Evolutionary conservation across 2,113 vertebrate species (phyloP).

Genomic region (Mandrillus leucophaeus): DNA sequence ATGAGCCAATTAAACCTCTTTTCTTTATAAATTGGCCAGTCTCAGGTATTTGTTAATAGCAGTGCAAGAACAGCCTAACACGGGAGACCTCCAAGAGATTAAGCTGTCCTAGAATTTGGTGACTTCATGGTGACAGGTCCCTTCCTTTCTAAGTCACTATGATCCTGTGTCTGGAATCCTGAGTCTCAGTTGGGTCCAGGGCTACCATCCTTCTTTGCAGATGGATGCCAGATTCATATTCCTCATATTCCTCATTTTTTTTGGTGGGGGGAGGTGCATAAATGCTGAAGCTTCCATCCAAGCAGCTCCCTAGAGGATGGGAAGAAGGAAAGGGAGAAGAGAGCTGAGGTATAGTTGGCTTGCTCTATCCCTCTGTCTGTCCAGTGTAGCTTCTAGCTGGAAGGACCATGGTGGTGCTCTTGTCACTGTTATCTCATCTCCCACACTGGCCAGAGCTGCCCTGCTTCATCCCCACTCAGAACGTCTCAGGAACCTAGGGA

Average conservation of each 20-base stretch:
- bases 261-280: neutral
- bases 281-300: neutral
- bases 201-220: neutral
- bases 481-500: neutral
- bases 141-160: neutral
- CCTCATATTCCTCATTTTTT: neutral
- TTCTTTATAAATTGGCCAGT: too few species aligned
- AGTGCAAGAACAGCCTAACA: too few species aligned
- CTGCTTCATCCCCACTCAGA: neutral
- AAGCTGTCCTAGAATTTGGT: neutral
- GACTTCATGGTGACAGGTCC: neutral
- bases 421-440: neutral
- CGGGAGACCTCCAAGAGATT: neutral
- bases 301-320: neutral
- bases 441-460: neutral
- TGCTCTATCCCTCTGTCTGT: neutral
- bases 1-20: too few species aligned
- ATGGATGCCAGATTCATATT: neutral
- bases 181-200: fast-evolving
- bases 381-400: neutral
- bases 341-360: neutral
- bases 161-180: neutral
- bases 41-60: too few species aligned
- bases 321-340: neutral
- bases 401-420: neutral